Evolutionary conservation across 1,140 invertebrate species (phyloP), one percentile per base, ranked within the genome.

Genomic region (Radopholus similis): DNA sequence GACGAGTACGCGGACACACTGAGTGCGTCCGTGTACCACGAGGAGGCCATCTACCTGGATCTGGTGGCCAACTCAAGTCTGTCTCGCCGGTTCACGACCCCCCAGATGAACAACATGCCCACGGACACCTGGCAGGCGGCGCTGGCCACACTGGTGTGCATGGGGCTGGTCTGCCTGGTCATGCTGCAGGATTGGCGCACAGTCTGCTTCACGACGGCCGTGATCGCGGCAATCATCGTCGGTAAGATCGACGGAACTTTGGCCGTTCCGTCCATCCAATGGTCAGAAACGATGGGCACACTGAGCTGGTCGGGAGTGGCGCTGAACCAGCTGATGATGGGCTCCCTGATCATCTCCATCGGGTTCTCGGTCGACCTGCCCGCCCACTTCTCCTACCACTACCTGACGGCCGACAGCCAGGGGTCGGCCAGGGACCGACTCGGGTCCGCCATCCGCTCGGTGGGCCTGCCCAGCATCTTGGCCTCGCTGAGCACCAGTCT

Each of bases 261-360:
- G 30, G 18, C 6, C n/a, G 34, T 28, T 64, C 21, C 18, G 9
- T 65, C 6, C 40, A 6, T 42, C 18, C 30, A 15, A 30, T 4
- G 53, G 70, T 49, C 18, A 70, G 68, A 40, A 30, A 70, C 68
- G 9, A 69, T 85, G 51, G 85, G 84, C 21, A 82, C 83, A 47
- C 72, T 85, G 66, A 67, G 74, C 6, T 74, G 79, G 64, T 78
- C 81, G 67, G 74, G 71, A 4, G 68, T 84, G 18, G 77, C 77
- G 13, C 68, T 86, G 13, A 84, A 83, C 69, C 81, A 84, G 11
- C 77, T 85, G 35, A 37, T 75, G 28, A 68, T 73, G 65, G 83
- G 84, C 44, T 42, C 64, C 44, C 72, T 85, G 44, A 83, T 85
- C 34, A 84, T 85, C 72, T 83, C 83, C 30, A 82, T 86, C 15